A percentile compares a stretch with the other conserved stretches of the same genome.
Conservation (phyloP, 2,888 invertebrate species). For the Hanleya hanleyi region DNA sequence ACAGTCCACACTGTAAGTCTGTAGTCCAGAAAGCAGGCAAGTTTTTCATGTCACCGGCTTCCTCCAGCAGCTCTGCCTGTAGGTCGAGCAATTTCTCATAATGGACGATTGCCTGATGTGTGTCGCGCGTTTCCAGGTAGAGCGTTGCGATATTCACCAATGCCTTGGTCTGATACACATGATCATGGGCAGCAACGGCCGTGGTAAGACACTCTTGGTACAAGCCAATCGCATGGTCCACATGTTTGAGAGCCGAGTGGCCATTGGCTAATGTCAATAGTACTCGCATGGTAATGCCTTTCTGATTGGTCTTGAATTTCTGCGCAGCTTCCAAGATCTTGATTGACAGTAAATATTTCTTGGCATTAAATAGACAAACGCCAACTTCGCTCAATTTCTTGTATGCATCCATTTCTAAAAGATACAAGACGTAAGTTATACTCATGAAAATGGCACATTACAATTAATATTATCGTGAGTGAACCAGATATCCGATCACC, state of each 20-base stretch:
- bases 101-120: constrained; percentile 65
- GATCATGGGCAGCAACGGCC: constrained; percentile 68
- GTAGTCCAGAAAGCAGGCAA: constrained; percentile 68
- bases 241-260: constrained; percentile 54
- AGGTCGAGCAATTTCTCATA: constrained; percentile 68
- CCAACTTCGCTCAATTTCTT: constrained; percentile 69
- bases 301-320: constrained; percentile 68
- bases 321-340: constrained; percentile 63
- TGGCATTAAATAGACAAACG: constrained; percentile 58
- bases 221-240: constrained; percentile 59
- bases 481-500: too few relatives aligned
- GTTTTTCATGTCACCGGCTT: constrained; percentile 37
- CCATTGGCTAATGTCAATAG: constrained; percentile 66
- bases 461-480: too few relatives aligned
- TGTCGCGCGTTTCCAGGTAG: constrained; percentile 62
- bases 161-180: constrained; percentile 67
- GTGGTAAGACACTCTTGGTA: constrained; percentile 66
- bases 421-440: too few relatives aligned
- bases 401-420: constrained; percentile 68
- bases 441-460: too few relatives aligned
- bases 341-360: constrained; percentile 58
- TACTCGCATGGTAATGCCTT: constrained; percentile 67
- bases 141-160: constrained; percentile 69
- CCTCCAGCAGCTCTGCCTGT: constrained; percentile 53
- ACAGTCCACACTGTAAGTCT: constrained; percentile 65